Conservation (phyloP, 2,113 vertebrate species). For the Marcusenius ussheri region DNA sequence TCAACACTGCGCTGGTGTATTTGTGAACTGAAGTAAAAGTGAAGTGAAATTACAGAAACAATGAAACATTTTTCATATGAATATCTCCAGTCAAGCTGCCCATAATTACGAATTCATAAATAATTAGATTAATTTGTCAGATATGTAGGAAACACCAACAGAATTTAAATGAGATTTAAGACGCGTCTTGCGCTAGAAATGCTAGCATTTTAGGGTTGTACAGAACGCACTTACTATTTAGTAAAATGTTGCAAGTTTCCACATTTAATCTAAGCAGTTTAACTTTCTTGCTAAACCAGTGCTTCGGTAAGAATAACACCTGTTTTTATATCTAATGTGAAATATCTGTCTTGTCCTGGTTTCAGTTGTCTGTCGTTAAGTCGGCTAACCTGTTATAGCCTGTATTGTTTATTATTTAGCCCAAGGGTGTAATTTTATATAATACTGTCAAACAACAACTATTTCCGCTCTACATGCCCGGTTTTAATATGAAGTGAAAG, state of each 20-base stretch:
- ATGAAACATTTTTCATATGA: slow-evolving; percentile 33
- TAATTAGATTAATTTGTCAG: slow-evolving; percentile 26
- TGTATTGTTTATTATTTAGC: not conserved
- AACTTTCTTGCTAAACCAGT: not conserved
- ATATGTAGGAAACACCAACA: slow-evolving; percentile 2
- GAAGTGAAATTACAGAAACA: slow-evolving; percentile 37
- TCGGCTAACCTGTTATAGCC: not conserved
- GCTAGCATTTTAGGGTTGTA: not conserved
- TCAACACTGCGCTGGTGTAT: slow-evolving; percentile 32
- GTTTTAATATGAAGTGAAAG: not conserved
- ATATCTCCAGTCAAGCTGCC: slow-evolving; percentile 27
- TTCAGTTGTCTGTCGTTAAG: not conserved
- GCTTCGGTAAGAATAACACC: slow-evolving; percentile 36
- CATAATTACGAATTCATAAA: slow-evolving; percentile 39
- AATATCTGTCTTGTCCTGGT: not conserved
- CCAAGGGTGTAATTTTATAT: not conserved
- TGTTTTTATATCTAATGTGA: not conserved
- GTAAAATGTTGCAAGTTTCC: slow-evolving; percentile 1
- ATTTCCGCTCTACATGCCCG: not conserved
- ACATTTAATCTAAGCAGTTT: slow-evolving; percentile 1
- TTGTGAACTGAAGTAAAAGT: slow-evolving; percentile 39
- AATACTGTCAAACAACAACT: not conserved
- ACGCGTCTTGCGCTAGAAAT: slow-evolving; percentile 23
- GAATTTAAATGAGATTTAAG: not conserved
- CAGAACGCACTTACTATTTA: not conserved